phyloP scores from a whole-genome alignment of 2,888 invertebrate species.

The Quadroppia sp. region DNA sequence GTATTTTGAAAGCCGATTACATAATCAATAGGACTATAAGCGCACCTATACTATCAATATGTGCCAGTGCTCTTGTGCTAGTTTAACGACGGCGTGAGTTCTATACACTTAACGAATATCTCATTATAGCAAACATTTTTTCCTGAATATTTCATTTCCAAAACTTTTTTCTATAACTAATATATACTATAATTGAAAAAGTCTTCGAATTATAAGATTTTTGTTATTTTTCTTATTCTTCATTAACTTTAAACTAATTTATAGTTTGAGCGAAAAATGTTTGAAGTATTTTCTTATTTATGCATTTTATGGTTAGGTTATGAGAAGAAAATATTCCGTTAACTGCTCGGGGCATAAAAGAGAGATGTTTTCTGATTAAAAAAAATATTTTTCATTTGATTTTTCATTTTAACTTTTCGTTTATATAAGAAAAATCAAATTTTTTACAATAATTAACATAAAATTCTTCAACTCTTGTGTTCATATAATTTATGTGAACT shows the following conservation, averaged over 20 bases:
- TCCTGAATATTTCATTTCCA: neutral
- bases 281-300: neutral
- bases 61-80: neutral
- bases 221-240: neutral
- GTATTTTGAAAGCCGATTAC: slow-evolving; percentile 9
- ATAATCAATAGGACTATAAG: neutral
- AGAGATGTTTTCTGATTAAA: neutral
- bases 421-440: neutral
- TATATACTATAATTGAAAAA: neutral
- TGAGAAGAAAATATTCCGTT: neutral
- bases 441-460: slow-evolving; percentile 1
- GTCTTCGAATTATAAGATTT: neutral
- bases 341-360: neutral
- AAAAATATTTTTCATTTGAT: neutral
- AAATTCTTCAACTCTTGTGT: neutral
- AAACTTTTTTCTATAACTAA: neutral
- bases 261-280: neutral
- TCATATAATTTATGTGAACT: slow-evolving; percentile 20
- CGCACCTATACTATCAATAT: neutral
- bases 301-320: neutral
- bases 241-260: neutral
- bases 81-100: neutral
- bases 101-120: neutral
- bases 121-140: neutral
- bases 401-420: slow-evolving; percentile 1